Evolutionary conservation across 2,888 invertebrate genomes (phyloP).

Genomic region (Hedychridium roseum): DNA sequence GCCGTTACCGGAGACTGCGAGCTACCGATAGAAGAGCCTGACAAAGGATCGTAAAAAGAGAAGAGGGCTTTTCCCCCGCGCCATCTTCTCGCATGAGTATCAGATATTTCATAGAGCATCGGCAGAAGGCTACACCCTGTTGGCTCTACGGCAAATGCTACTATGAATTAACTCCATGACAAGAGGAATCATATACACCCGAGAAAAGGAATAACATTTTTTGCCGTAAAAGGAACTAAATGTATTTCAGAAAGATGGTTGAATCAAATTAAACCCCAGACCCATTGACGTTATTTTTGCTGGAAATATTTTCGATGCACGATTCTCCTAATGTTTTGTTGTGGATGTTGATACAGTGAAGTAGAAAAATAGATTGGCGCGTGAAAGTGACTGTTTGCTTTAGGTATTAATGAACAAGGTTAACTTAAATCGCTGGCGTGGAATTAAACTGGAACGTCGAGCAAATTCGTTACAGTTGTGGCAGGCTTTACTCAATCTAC

Average conservation of each 20-base stretch:
- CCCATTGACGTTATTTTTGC: too few species aligned
- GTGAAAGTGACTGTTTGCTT: too few species aligned
- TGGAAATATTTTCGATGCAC: too few species aligned
- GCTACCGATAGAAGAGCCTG: constrained; percentile 19
- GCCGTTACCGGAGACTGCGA: background rate
- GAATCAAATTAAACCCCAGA: too few species aligned
- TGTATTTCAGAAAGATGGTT: too few species aligned
- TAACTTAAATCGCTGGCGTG: too few species aligned
- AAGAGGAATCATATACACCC: constrained; percentile 30
- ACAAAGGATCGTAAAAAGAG: constrained; percentile 24
- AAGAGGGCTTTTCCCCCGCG: constrained; percentile 28
- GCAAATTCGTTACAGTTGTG: constrained; percentile 23
- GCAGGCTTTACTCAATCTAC: constrained; percentile 25
- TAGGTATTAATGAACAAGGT: too few species aligned
- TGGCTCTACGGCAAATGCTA: constrained; percentile 30
- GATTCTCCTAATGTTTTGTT: too few species aligned
- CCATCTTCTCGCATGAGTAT: constrained; percentile 31
- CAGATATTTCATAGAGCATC: constrained; percentile 36
- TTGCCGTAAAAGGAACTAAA: too few species aligned
- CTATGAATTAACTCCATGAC: constrained; percentile 29
- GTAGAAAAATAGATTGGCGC: too few species aligned
- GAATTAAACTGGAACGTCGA: too few species aligned
- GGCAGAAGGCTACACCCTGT: constrained; percentile 20
- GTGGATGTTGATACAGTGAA: too few species aligned
- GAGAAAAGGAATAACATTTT: constrained; percentile 20